These are phyloP conservation scores for Drepanosiphum platanoidis DNA, from an alignment of 2,888 invertebrate species.

Conservation along the genomic window DNA sequence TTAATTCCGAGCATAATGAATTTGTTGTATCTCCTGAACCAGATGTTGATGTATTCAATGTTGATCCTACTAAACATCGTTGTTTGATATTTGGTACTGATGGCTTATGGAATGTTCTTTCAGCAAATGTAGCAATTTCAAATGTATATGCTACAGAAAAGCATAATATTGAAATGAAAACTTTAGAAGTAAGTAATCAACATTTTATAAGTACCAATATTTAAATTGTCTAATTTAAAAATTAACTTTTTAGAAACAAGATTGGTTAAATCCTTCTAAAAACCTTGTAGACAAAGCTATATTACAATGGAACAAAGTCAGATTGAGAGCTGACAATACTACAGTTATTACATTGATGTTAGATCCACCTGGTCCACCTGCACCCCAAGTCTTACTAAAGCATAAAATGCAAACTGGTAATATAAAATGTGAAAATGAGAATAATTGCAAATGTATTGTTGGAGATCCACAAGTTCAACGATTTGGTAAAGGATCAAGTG, in stretches of 20 bases:
- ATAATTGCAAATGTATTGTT: constrained; percentile 48
- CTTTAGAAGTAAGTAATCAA: constrained; percentile 32
- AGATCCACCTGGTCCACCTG: constrained; percentile 85
- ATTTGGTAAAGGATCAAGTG: constrained; percentile 56
- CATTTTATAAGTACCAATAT: neutral
- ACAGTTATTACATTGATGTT: constrained; percentile 92
- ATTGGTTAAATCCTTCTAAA: constrained; percentile 92
- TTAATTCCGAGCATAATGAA: constrained; percentile 87
- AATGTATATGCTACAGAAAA: constrained; percentile 84
- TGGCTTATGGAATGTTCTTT: constrained; percentile 96
- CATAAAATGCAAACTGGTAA: constrained; percentile 59
- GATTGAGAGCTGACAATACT: constrained; percentile 95
- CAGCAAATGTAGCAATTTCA: constrained; percentile 83
- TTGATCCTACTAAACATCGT: constrained; percentile 76
- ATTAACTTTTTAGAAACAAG: constrained; percentile 57
- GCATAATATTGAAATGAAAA: constrained; percentile 70
- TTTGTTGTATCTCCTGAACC: constrained; percentile 99
- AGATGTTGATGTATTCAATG: constrained; percentile 86
- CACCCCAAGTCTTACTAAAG: constrained; percentile 60
- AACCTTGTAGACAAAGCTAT: constrained; percentile 84
- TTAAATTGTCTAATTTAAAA: constrained; percentile 6
- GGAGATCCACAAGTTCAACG: constrained; percentile 60
- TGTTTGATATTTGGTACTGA: constrained; percentile 97
- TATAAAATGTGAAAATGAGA: constrained; percentile 58
- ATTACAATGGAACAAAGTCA: constrained; percentile 83